Percentiles rank a stretch among this genome's conserved stretches.
Conservation (phyloP, 2,888 invertebrate species). For the Caenorhabditis afra region DNA sequence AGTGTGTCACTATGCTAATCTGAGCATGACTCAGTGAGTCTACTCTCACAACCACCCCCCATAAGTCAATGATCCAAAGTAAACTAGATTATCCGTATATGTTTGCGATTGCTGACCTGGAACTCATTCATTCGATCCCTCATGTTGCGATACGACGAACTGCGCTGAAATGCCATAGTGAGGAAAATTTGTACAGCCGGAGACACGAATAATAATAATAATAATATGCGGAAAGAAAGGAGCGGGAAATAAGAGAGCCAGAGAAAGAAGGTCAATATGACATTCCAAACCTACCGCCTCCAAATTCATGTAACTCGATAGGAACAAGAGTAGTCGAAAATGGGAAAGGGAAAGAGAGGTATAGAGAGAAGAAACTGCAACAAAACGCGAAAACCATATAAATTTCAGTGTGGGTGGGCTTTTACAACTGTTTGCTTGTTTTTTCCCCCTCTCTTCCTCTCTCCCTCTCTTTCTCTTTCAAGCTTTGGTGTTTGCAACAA, state of each 20-base stretch:
- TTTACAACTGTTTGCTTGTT: neutral
- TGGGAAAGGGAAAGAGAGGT: conserved; percentile 13
- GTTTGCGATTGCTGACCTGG: conserved; percentile 58
- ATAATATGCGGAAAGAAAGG: neutral
- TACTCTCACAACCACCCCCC: too few species aligned
- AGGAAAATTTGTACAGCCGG: conserved; percentile 3
- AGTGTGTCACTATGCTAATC: conserved; percentile 33
- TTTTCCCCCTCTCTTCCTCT: too few species aligned
- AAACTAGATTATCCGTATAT: too few species aligned
- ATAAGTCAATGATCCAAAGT: too few species aligned
- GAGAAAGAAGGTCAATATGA: conserved; percentile 52
- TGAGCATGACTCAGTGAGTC: neutral
- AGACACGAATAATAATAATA: neutral
- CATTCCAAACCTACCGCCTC: conserved; percentile 26
- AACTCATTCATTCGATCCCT: conserved; percentile 65
- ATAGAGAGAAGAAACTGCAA: neutral
- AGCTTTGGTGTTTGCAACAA: too few species aligned
- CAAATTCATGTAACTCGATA: conserved; percentile 53
- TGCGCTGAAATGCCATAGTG: conserved; percentile 56
- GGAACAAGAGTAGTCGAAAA: conserved; percentile 15
- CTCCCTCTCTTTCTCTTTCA: too few species aligned
- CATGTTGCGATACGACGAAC: conserved; percentile 57
- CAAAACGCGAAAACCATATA: neutral
- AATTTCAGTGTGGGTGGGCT: neutral
- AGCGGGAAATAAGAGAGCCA: conserved; percentile 1